phyloP scores from a whole-genome alignment of 1,140 invertebrate species.

The Anthonomus grandis region DNA sequence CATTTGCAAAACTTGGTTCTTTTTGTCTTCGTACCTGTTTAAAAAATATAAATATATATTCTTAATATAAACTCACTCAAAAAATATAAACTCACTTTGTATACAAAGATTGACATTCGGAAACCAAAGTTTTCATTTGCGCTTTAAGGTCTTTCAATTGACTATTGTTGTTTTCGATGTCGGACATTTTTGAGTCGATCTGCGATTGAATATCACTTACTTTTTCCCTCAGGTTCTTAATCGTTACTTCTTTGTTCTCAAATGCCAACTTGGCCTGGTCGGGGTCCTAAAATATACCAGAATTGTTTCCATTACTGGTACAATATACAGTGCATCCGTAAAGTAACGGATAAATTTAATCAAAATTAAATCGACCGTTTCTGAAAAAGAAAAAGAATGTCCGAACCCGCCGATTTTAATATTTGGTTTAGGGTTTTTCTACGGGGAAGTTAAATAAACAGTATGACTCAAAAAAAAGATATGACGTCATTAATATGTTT shows the following conservation, averaged over 20 bases:
- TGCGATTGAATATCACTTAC: constrained; percentile 60
- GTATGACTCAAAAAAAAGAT: no score
- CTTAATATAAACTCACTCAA: not conserved
- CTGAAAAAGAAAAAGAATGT: no score
- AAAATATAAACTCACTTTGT: constrained; percentile 20
- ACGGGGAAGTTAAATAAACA: no score
- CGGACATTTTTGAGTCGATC: constrained; percentile 72
- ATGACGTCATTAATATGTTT: no score
- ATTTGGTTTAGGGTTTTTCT: no score
- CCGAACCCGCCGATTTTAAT: no score
- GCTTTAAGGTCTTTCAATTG: constrained; percentile 68
- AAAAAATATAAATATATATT: not conserved
- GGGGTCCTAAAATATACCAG: no score
- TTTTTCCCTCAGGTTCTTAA: constrained; percentile 74
- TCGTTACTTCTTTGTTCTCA: constrained; percentile 76
- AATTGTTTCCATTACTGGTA: no score
- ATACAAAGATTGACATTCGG: constrained; percentile 60
- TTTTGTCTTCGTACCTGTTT: constrained; percentile 55
- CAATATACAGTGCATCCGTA: no score
- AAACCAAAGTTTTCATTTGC: constrained; percentile 50
- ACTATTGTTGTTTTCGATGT: constrained; percentile 79
- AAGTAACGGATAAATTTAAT: no score
- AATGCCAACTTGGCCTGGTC: constrained; percentile 68
- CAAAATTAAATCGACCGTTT: no score
- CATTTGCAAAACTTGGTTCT: constrained; percentile 51